Percentiles rank a stretch among this genome's conserved stretches.
phyloP scores from a whole-genome alignment of 2,797 vertebrate genomes.

The Thripadectes ignobilis region DNA sequence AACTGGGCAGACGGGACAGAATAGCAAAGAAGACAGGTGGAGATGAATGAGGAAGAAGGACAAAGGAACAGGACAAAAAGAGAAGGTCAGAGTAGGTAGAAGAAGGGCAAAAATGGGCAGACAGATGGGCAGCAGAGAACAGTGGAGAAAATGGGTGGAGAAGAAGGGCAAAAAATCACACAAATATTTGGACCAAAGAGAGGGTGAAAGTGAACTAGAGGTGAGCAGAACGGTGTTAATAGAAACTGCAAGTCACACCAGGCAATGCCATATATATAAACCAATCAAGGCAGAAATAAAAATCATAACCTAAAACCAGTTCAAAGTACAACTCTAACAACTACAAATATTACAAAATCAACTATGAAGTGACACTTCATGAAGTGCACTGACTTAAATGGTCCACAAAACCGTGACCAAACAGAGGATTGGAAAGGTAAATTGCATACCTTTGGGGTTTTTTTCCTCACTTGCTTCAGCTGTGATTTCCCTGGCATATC shows the following conservation, averaged over 20 bases:
- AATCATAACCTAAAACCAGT: background rate
- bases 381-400: background rate
- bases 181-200: background rate
- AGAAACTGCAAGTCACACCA: background rate
- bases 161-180: background rate
- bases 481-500: background rate
- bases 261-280: background rate
- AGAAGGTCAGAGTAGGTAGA: background rate
- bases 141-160: background rate
- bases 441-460: background rate
- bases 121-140: background rate
- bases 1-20: background rate
- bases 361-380: background rate
- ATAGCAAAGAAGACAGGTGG: fast-evolving
- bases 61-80: background rate
- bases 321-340: background rate
- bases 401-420: background rate
- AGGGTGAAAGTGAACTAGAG: background rate
- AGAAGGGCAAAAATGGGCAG: background rate
- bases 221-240: background rate
- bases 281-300: background rate
- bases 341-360: background rate
- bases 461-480: background rate
- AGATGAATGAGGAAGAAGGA: background rate
- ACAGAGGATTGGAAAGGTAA: background rate